Evolutionary conservation across 2,113 vertebrate species (phyloP).

Genomic region (Rhinolophus sinicus): DNA sequence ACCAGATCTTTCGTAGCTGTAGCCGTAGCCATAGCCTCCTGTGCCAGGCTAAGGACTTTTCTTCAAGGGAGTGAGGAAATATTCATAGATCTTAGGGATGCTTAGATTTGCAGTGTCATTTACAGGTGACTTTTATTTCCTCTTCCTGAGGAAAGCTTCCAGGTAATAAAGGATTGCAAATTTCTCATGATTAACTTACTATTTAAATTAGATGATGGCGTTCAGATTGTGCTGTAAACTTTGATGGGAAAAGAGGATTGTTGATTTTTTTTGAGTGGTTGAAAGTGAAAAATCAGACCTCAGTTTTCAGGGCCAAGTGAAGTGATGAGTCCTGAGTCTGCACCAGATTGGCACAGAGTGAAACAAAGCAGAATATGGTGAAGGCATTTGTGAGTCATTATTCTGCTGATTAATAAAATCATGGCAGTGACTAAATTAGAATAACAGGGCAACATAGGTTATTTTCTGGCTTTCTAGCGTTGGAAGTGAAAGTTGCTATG

Average conservation of each 20-base stretch:
- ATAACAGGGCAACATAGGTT: background rate
- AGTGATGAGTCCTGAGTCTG: background rate
- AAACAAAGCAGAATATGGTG: background rate
- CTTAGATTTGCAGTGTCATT: background rate
- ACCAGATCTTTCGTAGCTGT: too few species aligned
- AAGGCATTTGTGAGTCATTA: background rate
- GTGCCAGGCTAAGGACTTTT: background rate
- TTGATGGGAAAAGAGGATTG: background rate
- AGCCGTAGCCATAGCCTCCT: background rate
- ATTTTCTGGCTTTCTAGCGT: slow-evolving; percentile 16
- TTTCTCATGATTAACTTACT: background rate
- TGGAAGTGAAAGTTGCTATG: background rate
- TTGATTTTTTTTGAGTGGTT: background rate
- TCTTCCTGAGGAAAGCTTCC: background rate
- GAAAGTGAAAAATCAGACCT: background rate
- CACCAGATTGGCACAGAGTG: background rate
- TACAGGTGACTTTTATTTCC: background rate
- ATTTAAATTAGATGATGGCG: background rate
- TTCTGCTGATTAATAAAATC: slow-evolving; percentile 9
- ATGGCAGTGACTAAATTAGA: background rate
- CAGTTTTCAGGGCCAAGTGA: background rate
- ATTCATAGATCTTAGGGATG: background rate
- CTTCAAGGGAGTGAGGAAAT: background rate
- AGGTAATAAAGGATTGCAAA: background rate
- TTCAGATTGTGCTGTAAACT: background rate